These are phyloP conservation scores for Drosophila nebulosa DNA, from an alignment of 1,140 invertebrate species.

Conservation along the genomic window DNA sequence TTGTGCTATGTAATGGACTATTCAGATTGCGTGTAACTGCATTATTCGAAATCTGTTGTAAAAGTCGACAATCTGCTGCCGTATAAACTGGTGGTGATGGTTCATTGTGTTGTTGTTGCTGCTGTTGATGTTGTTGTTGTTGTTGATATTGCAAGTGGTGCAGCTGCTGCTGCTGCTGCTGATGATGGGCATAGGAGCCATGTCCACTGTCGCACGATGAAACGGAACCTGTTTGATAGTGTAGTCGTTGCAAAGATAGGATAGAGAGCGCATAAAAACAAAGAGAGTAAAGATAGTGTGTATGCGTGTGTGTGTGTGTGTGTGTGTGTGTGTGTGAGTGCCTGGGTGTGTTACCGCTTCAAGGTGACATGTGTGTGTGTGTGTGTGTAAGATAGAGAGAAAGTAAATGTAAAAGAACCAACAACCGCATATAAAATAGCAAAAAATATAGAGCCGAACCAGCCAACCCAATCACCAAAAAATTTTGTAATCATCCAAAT, in stretches of 20 bases:
- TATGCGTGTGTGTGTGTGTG: constrained; percentile 32
- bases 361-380: constrained; percentile 10
- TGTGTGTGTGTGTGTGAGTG: constrained; percentile 27
- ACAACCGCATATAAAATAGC: neutral
- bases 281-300: constrained; percentile 11
- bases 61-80: constrained; percentile 71
- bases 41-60: constrained; percentile 77
- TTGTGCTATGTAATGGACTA: constrained; percentile 60
- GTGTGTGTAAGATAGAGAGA: too few species aligned
- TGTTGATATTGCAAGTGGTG: constrained; percentile 39
- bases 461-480: constrained; percentile 57
- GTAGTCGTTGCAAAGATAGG: constrained; percentile 37
- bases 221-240: constrained; percentile 85
- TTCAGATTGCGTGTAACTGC: constrained; percentile 72
- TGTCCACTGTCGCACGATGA: constrained; percentile 93
- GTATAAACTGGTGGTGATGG: constrained; percentile 68
- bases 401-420: constrained; percentile 18
- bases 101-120: constrained; percentile 37
- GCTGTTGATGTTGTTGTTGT: constrained; percentile 22
- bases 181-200: constrained; percentile 88
- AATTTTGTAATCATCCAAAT: constrained; percentile 35
- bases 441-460: constrained; percentile 38
- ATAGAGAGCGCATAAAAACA: constrained; percentile 24
- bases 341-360: neutral
- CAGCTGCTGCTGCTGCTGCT: constrained; percentile 47